Percentiles rank a stretch among this genome's conserved stretches.
phyloP scores from a whole-genome alignment of 1,140 invertebrate species.

The Oreohelix idahoensis region DNA sequence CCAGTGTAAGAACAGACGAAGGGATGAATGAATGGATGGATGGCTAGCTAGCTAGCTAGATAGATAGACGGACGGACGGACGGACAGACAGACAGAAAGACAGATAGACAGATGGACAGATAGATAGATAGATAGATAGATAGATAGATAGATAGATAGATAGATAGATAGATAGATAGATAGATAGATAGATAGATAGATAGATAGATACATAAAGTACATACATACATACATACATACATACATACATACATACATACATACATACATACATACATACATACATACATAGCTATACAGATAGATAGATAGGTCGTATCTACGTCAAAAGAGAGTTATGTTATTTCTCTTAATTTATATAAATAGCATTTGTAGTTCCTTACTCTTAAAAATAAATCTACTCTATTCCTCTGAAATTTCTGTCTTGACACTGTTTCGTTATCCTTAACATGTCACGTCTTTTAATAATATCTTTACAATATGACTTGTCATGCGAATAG shows the following conservation, averaged over 20 bases:
- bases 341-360: no score
- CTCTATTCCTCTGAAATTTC: no score
- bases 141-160: background rate
- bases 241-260: background rate
- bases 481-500: no score
- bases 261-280: background rate
- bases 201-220: background rate
- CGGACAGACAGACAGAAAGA: background rate
- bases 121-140: background rate
- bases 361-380: no score
- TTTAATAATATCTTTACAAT: no score
- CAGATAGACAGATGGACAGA: background rate
- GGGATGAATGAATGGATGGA: no score
- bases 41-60: no score
- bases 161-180: background rate
- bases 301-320: background rate
- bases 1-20: background rate
- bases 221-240: conserved; percentile 29
- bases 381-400: no score
- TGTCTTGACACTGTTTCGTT: no score
- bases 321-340: background rate
- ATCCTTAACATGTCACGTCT: no score
- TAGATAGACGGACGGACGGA: background rate
- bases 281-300: background rate
- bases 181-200: background rate